These are phyloP conservation scores for Bufo bufo DNA, from an alignment of 2,113 vertebrate genomes.

Conservation along the genomic window DNA sequence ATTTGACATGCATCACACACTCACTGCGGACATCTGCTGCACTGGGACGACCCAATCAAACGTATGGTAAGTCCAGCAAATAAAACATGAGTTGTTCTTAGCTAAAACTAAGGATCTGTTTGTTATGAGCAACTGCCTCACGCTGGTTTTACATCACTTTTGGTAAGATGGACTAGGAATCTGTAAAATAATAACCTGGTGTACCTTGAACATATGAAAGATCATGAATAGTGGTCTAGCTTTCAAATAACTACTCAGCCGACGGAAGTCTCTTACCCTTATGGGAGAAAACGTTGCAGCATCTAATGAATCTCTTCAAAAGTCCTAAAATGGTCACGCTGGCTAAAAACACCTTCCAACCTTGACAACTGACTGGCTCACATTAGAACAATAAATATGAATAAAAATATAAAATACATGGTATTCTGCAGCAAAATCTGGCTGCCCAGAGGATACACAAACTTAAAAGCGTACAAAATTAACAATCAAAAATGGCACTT, in stretches of 20 bases:
- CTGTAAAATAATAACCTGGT: not conserved
- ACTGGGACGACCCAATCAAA: not conserved
- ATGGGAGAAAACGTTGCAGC: slow-evolving; percentile 1
- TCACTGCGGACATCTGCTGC: not conserved
- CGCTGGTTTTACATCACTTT: not conserved
- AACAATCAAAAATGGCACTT: slow-evolving; percentile 61
- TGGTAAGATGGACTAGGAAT: too few species aligned
- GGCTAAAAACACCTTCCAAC: slow-evolving; percentile 29
- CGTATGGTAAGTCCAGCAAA: not conserved
- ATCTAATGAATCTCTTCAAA: slow-evolving; percentile 6
- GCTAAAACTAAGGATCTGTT: not conserved
- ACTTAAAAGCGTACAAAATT: slow-evolving; percentile 72
- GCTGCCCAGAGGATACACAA: slow-evolving; percentile 68
- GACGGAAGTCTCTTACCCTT: not conserved
- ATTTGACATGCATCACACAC: not conserved
- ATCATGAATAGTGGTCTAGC: too few species aligned
- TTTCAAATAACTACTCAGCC: not conserved
- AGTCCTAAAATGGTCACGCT: slow-evolving; percentile 23
- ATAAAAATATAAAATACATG: slow-evolving; percentile 20
- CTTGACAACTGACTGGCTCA: not conserved
- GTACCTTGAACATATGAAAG: not conserved
- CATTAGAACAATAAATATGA: slow-evolving; percentile 53
- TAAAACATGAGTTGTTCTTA: not conserved
- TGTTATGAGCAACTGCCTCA: not conserved
- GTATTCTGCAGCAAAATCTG: slow-evolving; percentile 57